These are phyloP conservation scores for Brotula barbata DNA, from an alignment of 2,797 vertebrate species.

Conservation along the genomic window DNA sequence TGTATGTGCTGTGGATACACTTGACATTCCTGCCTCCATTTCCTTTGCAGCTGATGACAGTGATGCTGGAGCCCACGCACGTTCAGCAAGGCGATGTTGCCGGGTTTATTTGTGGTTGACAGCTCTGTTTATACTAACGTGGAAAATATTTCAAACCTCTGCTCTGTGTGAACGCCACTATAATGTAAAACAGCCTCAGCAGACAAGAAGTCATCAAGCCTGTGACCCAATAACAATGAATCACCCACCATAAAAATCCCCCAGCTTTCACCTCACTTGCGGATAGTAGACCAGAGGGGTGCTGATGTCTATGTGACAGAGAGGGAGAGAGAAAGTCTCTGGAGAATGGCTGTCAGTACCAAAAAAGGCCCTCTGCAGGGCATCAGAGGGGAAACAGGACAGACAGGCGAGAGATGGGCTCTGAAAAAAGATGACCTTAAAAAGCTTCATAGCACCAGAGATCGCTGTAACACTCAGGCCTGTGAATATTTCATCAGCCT, in stretches of 20 bases:
- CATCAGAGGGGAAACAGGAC: slow-evolving; percentile 49
- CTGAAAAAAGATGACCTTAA: slow-evolving; percentile 66
- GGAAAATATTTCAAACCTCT: slow-evolving; percentile 74
- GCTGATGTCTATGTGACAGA: slow-evolving; percentile 42
- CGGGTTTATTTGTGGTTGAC: slow-evolving; percentile 63
- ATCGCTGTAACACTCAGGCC: slow-evolving; percentile 58
- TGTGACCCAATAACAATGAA: slow-evolving; percentile 50
- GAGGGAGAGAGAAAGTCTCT: slow-evolving; percentile 41
- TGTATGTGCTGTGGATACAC: slow-evolving; percentile 28
- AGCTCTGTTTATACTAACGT: slow-evolving; percentile 70
- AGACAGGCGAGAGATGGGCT: slow-evolving; percentile 37
- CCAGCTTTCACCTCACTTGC: slow-evolving; percentile 53
- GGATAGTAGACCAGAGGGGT: slow-evolving; percentile 45
- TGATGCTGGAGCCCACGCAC: slow-evolving; percentile 28
- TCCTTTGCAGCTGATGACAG: slow-evolving; percentile 27
- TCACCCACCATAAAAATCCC: slow-evolving; percentile 46
- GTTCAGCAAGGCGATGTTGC: too few species aligned
- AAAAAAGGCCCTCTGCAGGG: slow-evolving; percentile 52
- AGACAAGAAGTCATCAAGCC: slow-evolving; percentile 35
- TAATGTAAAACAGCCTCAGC: slow-evolving; percentile 68
- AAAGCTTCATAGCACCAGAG: slow-evolving; percentile 57
- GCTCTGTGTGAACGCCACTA: slow-evolving; percentile 48
- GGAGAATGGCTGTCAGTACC: slow-evolving; percentile 54
- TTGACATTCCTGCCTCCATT: slow-evolving; percentile 34
- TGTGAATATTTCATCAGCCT: slow-evolving; percentile 67